These are phyloP conservation scores for Callaeas wilsoni DNA, from an alignment of 2,113 vertebrate species.

Conservation along the genomic window DNA sequence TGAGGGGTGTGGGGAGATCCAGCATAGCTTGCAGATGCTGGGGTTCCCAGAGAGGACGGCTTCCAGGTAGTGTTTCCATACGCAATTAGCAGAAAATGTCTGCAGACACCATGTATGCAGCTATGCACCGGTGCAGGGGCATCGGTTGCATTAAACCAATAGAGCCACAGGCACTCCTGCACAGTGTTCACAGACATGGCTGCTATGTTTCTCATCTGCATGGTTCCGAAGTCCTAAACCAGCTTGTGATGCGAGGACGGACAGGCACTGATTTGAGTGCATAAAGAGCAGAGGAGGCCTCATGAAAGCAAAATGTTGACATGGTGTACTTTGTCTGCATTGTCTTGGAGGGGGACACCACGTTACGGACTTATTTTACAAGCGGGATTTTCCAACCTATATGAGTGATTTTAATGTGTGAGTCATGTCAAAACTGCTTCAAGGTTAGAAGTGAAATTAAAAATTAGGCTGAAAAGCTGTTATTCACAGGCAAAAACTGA, in stretches of 20 bases:
- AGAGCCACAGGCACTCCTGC: not conserved
- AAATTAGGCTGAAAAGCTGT: not conserved
- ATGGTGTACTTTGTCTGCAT: not conserved
- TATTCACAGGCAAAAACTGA: not conserved
- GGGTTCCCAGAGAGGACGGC: not conserved
- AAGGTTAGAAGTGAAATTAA: not conserved
- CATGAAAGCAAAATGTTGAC: not conserved
- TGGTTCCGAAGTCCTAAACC: not conserved
- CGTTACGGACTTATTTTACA: not conserved
- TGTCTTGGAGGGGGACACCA: not conserved
- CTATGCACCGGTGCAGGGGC: accelerated
- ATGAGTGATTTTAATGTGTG: not conserved
- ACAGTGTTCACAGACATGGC: not conserved
- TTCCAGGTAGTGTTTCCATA: not conserved
- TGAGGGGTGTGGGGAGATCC: not conserved
- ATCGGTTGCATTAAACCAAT: not conserved
- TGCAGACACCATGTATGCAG: not conserved
- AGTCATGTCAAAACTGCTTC: not conserved
- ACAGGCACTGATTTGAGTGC: not conserved
- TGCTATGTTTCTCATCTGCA: accelerated
- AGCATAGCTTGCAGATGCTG: not conserved
- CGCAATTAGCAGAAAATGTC: not conserved
- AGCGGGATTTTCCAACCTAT: not conserved
- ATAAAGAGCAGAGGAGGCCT: not conserved
- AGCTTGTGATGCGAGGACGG: not conserved